A percentile compares a stretch with the other conserved stretches of the same genome.
Conservation (phyloP, 2,113 vertebrate genomes). For the Muntiacus muntjak region DNA sequence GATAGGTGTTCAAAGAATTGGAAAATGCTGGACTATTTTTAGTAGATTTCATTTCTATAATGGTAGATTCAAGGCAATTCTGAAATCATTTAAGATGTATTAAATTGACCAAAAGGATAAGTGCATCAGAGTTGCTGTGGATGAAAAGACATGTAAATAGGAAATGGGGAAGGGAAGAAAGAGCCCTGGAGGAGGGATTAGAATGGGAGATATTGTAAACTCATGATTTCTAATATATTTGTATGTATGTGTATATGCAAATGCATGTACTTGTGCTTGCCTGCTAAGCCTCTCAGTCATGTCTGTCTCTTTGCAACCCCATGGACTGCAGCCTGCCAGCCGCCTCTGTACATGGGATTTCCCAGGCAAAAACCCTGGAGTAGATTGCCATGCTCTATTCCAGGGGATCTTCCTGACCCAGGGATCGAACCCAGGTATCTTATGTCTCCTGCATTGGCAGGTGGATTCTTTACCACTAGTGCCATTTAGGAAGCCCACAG, state of each 20-base stretch:
- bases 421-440: background rate
- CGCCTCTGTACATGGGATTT: background rate
- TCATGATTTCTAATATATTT: background rate
- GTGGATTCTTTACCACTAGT: background rate
- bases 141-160: background rate
- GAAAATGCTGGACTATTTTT: background rate
- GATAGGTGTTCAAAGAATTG: background rate
- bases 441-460: background rate
- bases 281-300: background rate
- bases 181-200: background rate
- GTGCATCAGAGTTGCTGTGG: background rate
- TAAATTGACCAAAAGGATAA: background rate
- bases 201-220: background rate
- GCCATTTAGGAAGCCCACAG: background rate
- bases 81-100: background rate
- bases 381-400: background rate
- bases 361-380: background rate
- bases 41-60: background rate
- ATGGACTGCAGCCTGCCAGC: background rate
- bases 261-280: background rate
- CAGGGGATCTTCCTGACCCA: background rate
- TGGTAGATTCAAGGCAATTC: background rate
- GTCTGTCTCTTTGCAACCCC: background rate
- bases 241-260: background rate
- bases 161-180: background rate